These are phyloP conservation scores for Ceratotherium simum DNA, from an alignment of 2,113 vertebrate genomes.

Conservation along the genomic window DNA sequence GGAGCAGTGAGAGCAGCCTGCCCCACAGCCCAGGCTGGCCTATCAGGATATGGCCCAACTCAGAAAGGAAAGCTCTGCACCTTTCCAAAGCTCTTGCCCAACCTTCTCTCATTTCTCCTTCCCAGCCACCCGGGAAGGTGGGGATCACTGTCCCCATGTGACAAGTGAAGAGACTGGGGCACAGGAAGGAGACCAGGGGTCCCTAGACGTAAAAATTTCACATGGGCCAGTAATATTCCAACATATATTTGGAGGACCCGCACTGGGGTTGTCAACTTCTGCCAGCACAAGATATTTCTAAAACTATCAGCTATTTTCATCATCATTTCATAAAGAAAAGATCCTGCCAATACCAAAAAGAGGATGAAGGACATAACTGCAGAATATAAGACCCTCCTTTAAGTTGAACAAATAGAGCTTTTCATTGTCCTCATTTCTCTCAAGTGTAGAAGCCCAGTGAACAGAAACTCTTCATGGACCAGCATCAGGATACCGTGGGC, in stretches of 20 bases:
- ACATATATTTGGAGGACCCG: background rate
- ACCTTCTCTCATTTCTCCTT: background rate
- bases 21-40: background rate
- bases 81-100: background rate
- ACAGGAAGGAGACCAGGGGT: background rate
- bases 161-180: background rate
- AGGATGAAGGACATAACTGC: background rate
- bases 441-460: background rate
- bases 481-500: background rate
- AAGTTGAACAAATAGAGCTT: background rate
- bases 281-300: background rate
- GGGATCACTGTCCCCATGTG: background rate
- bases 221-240: background rate
- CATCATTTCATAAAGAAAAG: slow-evolving; percentile 24
- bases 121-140: background rate
- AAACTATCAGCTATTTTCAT: background rate
- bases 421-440: background rate
- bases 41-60: background rate
- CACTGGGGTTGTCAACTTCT: background rate
- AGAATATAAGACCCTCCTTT: slow-evolving; percentile 3
- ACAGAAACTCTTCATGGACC: background rate
- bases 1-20: fast-evolving
- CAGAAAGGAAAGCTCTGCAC: background rate
- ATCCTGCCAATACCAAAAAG: slow-evolving; percentile 4
- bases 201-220: background rate